Evolutionary conservation across 2,113 vertebrate species (phyloP).

Genomic region (Nipponia nippon): DNA sequence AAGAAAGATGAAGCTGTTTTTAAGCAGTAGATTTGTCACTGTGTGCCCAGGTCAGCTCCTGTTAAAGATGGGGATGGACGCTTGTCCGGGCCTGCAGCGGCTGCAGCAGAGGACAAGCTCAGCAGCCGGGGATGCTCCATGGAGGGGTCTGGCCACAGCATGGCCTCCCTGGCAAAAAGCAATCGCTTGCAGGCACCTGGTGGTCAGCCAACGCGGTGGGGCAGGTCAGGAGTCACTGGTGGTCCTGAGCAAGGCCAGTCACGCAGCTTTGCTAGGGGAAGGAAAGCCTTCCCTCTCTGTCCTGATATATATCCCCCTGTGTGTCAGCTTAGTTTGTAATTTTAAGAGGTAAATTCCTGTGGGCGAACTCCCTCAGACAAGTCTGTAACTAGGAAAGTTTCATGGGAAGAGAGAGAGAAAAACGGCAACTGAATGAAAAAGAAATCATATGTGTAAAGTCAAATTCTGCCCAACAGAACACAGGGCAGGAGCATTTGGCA

Average conservation of each 20-base stretch:
- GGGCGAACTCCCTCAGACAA: background rate
- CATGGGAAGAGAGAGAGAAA: background rate
- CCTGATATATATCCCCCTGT: background rate
- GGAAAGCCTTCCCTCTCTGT: background rate
- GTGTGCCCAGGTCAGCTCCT: background rate
- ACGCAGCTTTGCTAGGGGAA: background rate
- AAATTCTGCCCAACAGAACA: background rate
- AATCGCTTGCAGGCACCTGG: background rate
- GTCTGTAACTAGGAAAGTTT: background rate
- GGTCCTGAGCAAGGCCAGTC: background rate
- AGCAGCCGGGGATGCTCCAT: background rate
- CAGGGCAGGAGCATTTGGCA: background rate
- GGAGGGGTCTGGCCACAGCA: background rate
- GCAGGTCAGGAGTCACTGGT: rapidly evolving
- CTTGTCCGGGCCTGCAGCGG: background rate
- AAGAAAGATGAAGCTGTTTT: background rate
- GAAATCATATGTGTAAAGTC: rapidly evolving
- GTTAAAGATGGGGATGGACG: background rate
- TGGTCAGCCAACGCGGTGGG: rapidly evolving
- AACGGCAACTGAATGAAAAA: background rate
- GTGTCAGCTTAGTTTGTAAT: background rate
- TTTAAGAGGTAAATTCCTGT: background rate
- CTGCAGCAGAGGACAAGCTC: background rate
- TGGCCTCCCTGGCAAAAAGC: background rate
- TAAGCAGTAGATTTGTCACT: background rate